phyloP scores from a whole-genome alignment of 2,888 invertebrate genomes.

The Machimus atricapillus region DNA sequence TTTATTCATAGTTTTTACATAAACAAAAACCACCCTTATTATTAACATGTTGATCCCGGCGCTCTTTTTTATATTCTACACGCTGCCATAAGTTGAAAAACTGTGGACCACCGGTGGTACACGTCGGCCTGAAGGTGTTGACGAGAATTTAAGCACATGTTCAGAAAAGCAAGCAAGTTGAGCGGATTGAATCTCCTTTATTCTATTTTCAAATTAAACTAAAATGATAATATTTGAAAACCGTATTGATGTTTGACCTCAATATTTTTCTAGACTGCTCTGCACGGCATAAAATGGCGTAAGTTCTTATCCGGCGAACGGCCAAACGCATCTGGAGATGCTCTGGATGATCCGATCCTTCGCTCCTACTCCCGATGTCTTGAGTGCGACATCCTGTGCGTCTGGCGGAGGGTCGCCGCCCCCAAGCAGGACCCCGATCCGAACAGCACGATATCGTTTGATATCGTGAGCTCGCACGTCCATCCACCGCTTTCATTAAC shows the following conservation, averaged over 20 bases:
- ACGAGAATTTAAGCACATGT: too few relatives aligned
- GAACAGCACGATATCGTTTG: conserved; percentile 63
- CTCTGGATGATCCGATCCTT: conserved; percentile 88
- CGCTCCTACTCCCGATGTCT: conserved; percentile 90
- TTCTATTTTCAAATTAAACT: background rate
- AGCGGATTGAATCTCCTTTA: too few relatives aligned
- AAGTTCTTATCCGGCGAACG: conserved; percentile 83
- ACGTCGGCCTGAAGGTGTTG: too few relatives aligned
- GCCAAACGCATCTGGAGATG: conserved; percentile 66
- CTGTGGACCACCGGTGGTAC: too few relatives aligned
- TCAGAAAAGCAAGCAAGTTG: too few relatives aligned
- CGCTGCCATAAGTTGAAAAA: too few relatives aligned
- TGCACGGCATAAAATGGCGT: conserved; percentile 99
- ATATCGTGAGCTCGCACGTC: conserved; percentile 63
- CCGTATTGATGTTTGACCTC: background rate
- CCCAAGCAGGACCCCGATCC: conserved; percentile 65
- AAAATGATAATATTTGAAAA: background rate
- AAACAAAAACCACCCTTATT: too few relatives aligned
- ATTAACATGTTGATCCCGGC: too few relatives aligned
- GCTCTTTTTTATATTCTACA: too few relatives aligned
- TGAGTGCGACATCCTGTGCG: conserved; percentile 94
- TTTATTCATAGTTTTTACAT: too few relatives aligned
- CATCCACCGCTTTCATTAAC: conserved; percentile 82
- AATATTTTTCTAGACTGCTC: conserved; percentile 84
- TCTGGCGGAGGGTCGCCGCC: conserved; percentile 90